Base-by-base conservation (phyloP, 2,888 invertebrate species). In the Ditula angustiorana region DNA sequence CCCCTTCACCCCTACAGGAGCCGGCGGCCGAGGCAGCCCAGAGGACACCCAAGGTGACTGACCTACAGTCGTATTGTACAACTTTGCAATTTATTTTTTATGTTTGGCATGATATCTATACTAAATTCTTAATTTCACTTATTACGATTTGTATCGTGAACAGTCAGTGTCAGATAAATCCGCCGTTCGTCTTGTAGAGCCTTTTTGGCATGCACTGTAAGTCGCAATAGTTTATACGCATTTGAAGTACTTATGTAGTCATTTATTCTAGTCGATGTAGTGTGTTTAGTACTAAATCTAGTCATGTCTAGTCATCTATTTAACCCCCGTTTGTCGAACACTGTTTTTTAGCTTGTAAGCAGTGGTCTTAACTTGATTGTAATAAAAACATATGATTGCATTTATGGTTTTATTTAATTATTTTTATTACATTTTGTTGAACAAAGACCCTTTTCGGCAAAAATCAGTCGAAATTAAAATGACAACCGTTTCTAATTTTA, bases 51-150 rank as follows among this genome's bases (percentile, higher is more conserved):
- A 92, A 92, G 92, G 92, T 92, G 92, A 92, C 85, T 90, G 88
- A 88, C 83, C 79, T 77, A 83, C 90, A 88, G 84, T 89, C 91
- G 90, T 92, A 92, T 89, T 89, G 92, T 92, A 92, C 86, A 83
- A 87, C 87, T 86, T 88, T 90, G 83, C 82, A 86, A 82, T 87
- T 87, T 84, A 81, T 90, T 78, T 75, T 91, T 86, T 89, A 86
- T 86, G 92, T 92, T 92, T 92, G 92, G 92, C 92, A 92, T 92
- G 92, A 91, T 87, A 87, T 88, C 83, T 83, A 88, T 82, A 92
- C 90, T 80, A 89, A 88, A 85, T 84, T 88, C 73, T 85, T 92
- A 84, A 87, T 90, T 83, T 86, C 88, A 88, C 87, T 86, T 75
- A 78, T 90, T 86, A 84, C 82, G 72, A 87, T 88, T 73, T 88